phyloP scores from a whole-genome alignment of 2,113 vertebrate genomes.

The Oncorhynchus gorbuscha region DNA sequence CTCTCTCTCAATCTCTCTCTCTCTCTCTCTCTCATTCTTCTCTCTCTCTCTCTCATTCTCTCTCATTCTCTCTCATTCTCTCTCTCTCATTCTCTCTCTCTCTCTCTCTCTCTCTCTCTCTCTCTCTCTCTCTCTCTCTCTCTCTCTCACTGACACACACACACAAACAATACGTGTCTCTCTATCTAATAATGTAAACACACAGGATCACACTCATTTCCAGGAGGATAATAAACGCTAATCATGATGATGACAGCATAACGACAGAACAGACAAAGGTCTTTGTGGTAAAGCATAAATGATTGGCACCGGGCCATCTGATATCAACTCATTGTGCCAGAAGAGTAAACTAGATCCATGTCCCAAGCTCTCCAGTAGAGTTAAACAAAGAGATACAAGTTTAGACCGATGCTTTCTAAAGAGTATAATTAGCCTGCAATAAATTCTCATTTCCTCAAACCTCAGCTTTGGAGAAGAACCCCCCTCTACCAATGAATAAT shows the following conservation, averaged over 20 bases:
- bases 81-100: neutral
- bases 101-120: neutral
- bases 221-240: too few species aligned
- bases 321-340: too few species aligned
- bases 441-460: slow-evolving; percentile 61
- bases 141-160: neutral
- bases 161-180: neutral
- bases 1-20: too few species aligned
- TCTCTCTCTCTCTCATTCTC: too few species aligned
- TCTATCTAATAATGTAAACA: neutral
- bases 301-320: neutral
- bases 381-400: slow-evolving; percentile 18
- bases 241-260: neutral
- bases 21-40: too few species aligned
- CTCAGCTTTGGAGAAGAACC: slow-evolving; percentile 31
- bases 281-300: neutral
- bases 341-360: neutral
- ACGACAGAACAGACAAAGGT: neutral
- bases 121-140: neutral
- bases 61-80: too few species aligned
- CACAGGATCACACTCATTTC: slow-evolving; percentile 12
- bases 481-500: slow-evolving; percentile 49
- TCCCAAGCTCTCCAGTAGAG: neutral
- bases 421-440: slow-evolving; percentile 70
- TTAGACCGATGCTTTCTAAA: slow-evolving; percentile 62